Percentiles rank a stretch among this genome's conserved stretches.
phyloP scores from a whole-genome alignment of 2,888 invertebrate genomes.

The Chymomyza procnemis region DNA sequence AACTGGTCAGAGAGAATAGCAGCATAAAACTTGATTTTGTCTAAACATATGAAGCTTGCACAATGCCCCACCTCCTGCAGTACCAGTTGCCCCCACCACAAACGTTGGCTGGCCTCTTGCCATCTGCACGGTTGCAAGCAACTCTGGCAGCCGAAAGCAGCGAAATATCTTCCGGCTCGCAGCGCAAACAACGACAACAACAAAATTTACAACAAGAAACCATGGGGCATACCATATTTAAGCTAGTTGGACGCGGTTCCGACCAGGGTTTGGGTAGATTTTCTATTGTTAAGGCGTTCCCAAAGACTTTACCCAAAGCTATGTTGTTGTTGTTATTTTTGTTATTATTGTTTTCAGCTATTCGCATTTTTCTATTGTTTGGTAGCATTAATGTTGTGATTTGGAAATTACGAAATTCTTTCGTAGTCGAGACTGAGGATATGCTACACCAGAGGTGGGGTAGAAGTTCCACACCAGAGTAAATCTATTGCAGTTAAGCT shows the following conservation, averaged over 20 bases:
- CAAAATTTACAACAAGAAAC: neutral
- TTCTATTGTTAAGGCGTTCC: slow-evolving; percentile 7
- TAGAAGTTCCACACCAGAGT: neutral
- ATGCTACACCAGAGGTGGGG: neutral
- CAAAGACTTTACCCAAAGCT: neutral
- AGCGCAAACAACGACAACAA: neutral
- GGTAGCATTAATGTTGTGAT: slow-evolving; percentile 31
- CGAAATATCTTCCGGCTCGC: slow-evolving; percentile 12
- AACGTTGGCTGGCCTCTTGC: neutral
- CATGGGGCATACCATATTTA: neutral
- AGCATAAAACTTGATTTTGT: slow-evolving; percentile 53
- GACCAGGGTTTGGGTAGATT: neutral
- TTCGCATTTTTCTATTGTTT: slow-evolving; percentile 48
- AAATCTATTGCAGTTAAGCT: neutral
- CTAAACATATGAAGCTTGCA: slow-evolving; percentile 45
- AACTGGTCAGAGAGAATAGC: slow-evolving; percentile 1
- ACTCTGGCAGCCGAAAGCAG: neutral
- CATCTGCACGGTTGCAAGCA: neutral
- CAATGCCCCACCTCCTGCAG: neutral
- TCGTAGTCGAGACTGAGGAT: neutral
- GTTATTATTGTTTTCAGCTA: slow-evolving; percentile 15
- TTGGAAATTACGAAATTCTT: slow-evolving; percentile 54
- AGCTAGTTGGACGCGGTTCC: neutral
- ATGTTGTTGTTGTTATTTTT: neutral
- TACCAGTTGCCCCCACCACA: neutral